Conservation (phyloP, 2,113 vertebrate genomes). For the Psettodes erumei region DNA sequence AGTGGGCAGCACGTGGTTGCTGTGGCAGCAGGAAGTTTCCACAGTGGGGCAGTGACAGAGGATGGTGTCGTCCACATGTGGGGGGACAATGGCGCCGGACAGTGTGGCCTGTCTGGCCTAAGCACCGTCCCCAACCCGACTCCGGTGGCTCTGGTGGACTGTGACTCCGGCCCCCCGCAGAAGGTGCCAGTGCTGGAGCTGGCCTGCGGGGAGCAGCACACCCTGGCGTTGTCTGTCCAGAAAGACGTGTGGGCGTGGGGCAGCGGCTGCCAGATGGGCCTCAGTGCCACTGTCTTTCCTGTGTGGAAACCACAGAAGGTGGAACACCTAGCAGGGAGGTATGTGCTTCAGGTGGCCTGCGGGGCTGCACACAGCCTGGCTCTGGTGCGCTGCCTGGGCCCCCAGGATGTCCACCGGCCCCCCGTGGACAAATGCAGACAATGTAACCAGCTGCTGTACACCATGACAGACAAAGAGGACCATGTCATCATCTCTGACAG, state of each 20-base stretch:
- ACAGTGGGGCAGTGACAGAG: constrained; percentile 92
- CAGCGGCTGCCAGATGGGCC: constrained; percentile 91
- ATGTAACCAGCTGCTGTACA: constrained; percentile 95
- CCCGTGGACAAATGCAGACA: constrained; percentile 92
- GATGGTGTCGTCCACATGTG: constrained; percentile 93
- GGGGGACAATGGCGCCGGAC: constrained; percentile 93
- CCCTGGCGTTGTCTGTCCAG: constrained; percentile 88
- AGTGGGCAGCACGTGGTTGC: constrained; percentile 86
- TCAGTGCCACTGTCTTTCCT: constrained; percentile 84
- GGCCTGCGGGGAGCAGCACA: constrained; percentile 93
- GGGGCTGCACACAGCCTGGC: constrained; percentile 94
- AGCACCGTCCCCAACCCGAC: constrained; percentile 87
- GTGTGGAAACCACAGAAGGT: constrained; percentile 93
- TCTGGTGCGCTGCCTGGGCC: constrained; percentile 88
- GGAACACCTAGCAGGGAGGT: constrained; percentile 89
- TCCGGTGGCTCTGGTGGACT: constrained; percentile 86
- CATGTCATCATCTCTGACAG: constrained; percentile 98
- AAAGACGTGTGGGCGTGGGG: constrained; percentile 98
- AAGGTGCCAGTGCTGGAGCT: constrained; percentile 88
- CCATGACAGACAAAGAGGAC: constrained; percentile 98
- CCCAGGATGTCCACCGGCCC: constrained; percentile 85
- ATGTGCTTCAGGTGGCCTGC: constrained; percentile 93
- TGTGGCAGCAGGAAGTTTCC: constrained; percentile 92
- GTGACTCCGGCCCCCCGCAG: constrained; percentile 80
- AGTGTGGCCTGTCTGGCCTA: constrained; percentile 88